phyloP scores from a whole-genome alignment of 2,888 invertebrate genomes.

The Gymnoscelis rufifasciata region DNA sequence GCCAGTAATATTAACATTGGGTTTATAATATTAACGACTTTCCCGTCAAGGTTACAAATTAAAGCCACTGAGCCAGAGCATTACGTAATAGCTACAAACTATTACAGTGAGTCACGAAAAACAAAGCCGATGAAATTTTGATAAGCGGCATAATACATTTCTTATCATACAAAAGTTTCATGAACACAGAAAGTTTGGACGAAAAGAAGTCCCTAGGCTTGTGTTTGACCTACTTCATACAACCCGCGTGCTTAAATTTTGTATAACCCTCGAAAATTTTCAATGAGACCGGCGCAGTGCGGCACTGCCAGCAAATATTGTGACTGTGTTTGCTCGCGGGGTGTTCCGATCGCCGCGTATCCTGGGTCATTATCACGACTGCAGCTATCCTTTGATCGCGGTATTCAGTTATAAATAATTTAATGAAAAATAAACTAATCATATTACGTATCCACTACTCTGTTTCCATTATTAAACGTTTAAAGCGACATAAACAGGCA shows the following conservation, averaged over 20 bases:
- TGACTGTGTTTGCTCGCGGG: constrained; percentile 35
- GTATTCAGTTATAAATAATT: neutral
- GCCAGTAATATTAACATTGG: too few species aligned
- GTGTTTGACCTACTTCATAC: constrained; percentile 32
- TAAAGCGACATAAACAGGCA: too few species aligned
- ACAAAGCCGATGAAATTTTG: constrained; percentile 1
- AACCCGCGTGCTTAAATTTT: constrained; percentile 31
- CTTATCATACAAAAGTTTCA: constrained; percentile 11
- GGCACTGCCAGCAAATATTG: constrained; percentile 42
- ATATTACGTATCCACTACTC: too few species aligned
- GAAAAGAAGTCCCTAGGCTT: constrained; percentile 21
- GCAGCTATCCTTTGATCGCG: constrained; percentile 8
- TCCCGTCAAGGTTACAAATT: too few species aligned
- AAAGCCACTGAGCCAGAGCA: too few species aligned
- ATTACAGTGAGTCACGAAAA: neutral
- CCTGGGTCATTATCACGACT: constrained; percentile 25
- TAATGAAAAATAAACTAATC: neutral
- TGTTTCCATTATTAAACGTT: too few species aligned
- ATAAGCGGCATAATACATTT: constrained; percentile 1
- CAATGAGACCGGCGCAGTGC: constrained; percentile 45
- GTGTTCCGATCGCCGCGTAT: constrained; percentile 14
- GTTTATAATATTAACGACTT: too few species aligned
- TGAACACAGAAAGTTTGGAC: constrained; percentile 12
- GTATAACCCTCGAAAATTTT: constrained; percentile 45
- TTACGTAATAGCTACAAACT: neutral